These are phyloP conservation scores for Stegodyphus mimosarum DNA, from an alignment of 1,140 invertebrate species.

Conservation along the genomic window DNA sequence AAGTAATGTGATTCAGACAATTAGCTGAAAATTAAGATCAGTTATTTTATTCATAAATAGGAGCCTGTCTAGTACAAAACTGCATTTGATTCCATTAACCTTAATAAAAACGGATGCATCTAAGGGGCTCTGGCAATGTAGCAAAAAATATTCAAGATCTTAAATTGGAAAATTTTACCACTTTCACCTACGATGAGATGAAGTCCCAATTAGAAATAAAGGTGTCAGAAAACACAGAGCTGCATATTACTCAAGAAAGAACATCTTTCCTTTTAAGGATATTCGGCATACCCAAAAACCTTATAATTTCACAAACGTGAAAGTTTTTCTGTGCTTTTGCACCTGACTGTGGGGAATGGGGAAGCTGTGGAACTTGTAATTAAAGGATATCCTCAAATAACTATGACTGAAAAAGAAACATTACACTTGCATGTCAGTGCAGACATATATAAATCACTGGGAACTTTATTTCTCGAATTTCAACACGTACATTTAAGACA, in stretches of 20 bases:
- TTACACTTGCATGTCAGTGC: neutral
- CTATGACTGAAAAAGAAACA: neutral
- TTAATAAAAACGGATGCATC: neutral
- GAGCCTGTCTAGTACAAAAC: neutral
- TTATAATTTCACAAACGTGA: neutral
- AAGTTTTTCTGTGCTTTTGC: neutral
- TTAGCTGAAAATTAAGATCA: neutral
- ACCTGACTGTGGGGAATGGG: neutral
- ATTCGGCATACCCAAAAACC: neutral
- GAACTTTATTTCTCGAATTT: slow-evolving; percentile 15
- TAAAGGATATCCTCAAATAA: neutral
- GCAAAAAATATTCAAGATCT: slow-evolving; percentile 15
- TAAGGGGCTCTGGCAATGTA: neutral
- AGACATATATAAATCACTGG: neutral
- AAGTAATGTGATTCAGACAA: neutral
- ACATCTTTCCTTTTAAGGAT: neutral
- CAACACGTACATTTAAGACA: neutral
- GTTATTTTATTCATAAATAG: neutral
- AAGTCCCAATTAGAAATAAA: neutral
- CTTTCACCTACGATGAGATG: neutral
- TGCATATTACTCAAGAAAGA: neutral
- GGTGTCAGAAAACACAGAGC: neutral
- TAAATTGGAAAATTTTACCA: neutral
- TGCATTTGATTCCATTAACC: neutral
- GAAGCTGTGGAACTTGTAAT: neutral